Base-by-base conservation (phyloP, 2,888 invertebrate species). In the Agrochola macilenta region DNA sequence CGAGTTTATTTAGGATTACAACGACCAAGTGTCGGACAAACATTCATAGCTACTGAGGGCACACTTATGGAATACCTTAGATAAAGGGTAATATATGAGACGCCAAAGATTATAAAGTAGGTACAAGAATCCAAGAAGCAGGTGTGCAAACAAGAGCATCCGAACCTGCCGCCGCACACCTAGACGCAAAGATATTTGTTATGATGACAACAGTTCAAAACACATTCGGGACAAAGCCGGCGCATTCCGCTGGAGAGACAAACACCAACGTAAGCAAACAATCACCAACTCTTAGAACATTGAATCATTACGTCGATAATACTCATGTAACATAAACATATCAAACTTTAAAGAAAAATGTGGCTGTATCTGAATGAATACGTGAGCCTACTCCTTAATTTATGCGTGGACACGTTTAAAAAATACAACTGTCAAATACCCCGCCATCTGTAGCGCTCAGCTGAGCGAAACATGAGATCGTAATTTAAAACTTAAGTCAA, bases 351-450 rank as follows among this genome's bases (percentile, higher is more conserved):
- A 73, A 73, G 12, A 73, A 68, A 77, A 74, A 74, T 74, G 73
- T 79, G 74, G 70, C 74, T 60, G 64, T 74, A 75, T 69, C 8
- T 81, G 83, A 88, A 86, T 86, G 86, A 87, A 87, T 82, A 83
- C 82, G 78, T 86, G 75, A 83, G 86, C 78, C 84, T 91, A 91
- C 69, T 77, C 81, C 72, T 81, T 92, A 92, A 93, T 90, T 89
- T 93, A 94, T 93, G 93, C 93, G 84, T 64, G 74, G 82, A 89
- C 93, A 93, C 91, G 93, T 90, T 87, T 89, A 83, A 88, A 91
- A 91, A 89, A 90, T 82, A 87, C 89, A 91, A 88, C 89, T 92
- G 92, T 92, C 91, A 89, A 89, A 90, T 86, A 86, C 58, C 82
- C 88, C 80, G 83, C 78, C 69, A 69, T 77, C 85, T 76, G 74